Percentiles rank a stretch among this genome's conserved stretches.
Evolutionary conservation across 2,797 vertebrate species (phyloP).

Genomic region (Prionace glauca): DNA sequence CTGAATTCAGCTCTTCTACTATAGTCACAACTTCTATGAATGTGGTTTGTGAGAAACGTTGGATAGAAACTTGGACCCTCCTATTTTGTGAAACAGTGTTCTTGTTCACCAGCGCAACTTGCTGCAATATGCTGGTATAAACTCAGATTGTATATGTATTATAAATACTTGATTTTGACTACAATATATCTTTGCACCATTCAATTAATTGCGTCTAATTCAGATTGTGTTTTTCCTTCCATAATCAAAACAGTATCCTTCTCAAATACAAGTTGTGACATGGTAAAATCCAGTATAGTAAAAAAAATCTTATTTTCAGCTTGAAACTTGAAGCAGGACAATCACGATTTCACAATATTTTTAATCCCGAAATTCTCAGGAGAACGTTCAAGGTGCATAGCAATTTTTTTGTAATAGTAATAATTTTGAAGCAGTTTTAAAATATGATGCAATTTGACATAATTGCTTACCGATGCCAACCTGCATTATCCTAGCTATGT

Average conservation of each 20-base stretch:
- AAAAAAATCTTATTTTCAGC: background rate
- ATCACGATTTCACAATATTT: background rate
- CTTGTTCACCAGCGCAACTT: no score
- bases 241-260: background rate
- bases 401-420: background rate
- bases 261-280: background rate
- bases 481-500: background rate
- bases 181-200: background rate
- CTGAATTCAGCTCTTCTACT: background rate
- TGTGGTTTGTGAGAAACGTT: background rate
- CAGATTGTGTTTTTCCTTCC: background rate
- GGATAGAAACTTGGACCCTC: background rate
- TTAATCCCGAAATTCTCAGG: background rate
- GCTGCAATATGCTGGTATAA: background rate
- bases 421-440: background rate
- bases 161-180: background rate
- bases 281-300: background rate
- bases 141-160: background rate
- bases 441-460: slow-evolving; percentile 2
- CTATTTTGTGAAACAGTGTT: background rate
- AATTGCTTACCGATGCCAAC: background rate
- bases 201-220: background rate
- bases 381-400: background rate
- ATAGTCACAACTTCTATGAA: background rate
- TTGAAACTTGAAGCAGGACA: background rate